Base-by-base conservation (phyloP, 2,888 invertebrate genomes). In the Suillia variegata region DNA sequence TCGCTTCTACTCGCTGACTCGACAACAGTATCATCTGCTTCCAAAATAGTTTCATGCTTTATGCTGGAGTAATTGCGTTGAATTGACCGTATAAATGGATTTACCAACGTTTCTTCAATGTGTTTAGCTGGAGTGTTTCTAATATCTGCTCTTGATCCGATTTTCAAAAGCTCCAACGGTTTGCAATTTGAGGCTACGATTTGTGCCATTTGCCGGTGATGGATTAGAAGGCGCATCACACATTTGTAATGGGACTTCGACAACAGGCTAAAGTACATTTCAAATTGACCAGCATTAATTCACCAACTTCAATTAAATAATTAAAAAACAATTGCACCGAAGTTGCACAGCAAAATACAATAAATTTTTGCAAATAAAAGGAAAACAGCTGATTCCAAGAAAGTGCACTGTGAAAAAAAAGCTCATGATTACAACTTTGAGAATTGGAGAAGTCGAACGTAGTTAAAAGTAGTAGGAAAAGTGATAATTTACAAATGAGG, bases 221-320 rank as follows among this genome's bases (percentile, higher is more conserved):
- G 57, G 54, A 66, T 67, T 42, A 57, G 38, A 10, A 69, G 47
- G 26, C 68, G 62, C 20, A 59, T 62, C 12, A 69, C n/a, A 38
- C 55, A 62, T 58, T 70, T 76, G 55, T 67, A 64, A 62, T 69
- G 70, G 2, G 61, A 42, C 8, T 67, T 72, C 15, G 65, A 65
- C 13, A 70, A 60, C 50, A 56, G 61, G 24, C 63, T 66, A 1
- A 67, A 54, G 56, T 69, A 76, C 75, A 76, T 76, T 42, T 45
- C 59, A 45, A 38, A 4, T 38, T 4, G 5, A 8, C n/a, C 6
- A 6, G 38, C 38, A 38, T 38, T 38, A 38, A 38, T 38, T 38
- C 6, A 38, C 6, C 6, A 31, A 8, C 6, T 31, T 6, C 6
- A 31, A 31, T 31, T 31, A 12, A 31, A 31, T 12, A 31, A 8